Conservation (phyloP, 2,888 invertebrate genomes). For the Punctoribates punctum region DNA sequence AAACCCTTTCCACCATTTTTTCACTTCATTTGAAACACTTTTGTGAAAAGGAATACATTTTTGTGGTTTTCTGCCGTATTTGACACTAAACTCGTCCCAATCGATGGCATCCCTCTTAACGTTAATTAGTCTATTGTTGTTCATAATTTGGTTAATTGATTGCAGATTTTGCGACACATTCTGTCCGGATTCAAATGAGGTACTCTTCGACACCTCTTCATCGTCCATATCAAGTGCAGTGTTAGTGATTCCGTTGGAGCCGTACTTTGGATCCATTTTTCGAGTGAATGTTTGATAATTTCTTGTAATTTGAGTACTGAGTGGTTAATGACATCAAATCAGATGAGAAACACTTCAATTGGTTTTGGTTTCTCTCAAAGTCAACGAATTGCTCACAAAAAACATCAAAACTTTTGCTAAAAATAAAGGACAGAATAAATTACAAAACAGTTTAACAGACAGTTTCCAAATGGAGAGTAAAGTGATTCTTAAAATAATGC, state of each 20-base stretch:
- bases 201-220: not conserved
- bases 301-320: too few species aligned
- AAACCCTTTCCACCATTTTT: conserved; percentile 10
- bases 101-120: conserved; percentile 32
- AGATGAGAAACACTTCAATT: too few species aligned
- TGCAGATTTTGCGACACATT: not conserved
- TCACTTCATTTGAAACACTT: not conserved
- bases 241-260: conserved; percentile 17
- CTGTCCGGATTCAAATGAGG: not conserved
- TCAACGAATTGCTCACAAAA: too few species aligned
- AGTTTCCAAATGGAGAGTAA: too few species aligned
- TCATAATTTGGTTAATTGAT: not conserved
- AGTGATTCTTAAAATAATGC: too few species aligned
- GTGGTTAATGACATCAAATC: too few species aligned
- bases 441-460: too few species aligned
- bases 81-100: conserved; percentile 25
- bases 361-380: too few species aligned
- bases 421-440: too few species aligned
- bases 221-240: conserved; percentile 9
- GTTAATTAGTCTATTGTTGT: conserved; percentile 6
- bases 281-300: too few species aligned
- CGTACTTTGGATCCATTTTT: conserved; percentile 2
- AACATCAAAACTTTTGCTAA: too few species aligned
- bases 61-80: conserved; percentile 11
- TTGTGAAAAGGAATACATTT: not conserved